Evolutionary conservation across 2,113 vertebrate species (phyloP).

Genomic region (Emydura subglobosa): DNA sequence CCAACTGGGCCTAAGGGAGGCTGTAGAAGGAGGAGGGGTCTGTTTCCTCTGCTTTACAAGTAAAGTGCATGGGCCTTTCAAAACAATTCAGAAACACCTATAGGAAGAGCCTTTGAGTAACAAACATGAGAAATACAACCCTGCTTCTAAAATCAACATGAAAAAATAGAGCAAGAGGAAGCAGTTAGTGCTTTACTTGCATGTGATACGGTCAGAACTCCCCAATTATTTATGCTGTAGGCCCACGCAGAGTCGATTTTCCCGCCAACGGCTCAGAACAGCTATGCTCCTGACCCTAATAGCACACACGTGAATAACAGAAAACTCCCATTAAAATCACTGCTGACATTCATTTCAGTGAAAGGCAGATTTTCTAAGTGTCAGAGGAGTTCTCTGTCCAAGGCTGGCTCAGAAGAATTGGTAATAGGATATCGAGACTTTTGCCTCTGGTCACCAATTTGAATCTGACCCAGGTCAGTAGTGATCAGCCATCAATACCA

Average conservation of each 20-base stretch:
- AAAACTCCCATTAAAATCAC: conserved; percentile 14
- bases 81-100: background rate
- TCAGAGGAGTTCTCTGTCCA: background rate
- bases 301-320: background rate
- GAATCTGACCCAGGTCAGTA: conserved; percentile 13
- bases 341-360: background rate
- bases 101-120: background rate
- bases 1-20: background rate
- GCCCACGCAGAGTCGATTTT: background rate
- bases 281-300: background rate
- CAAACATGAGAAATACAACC: background rate
- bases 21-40: background rate
- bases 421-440: conserved; percentile 13
- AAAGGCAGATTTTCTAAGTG: background rate
- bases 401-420: background rate
- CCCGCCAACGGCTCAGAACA: background rate
- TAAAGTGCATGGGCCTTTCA: background rate
- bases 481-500: conserved; percentile 11
- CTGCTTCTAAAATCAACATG: rapidly evolving
- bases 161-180: background rate
- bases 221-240: background rate
- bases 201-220: background rate
- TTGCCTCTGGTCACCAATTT: background rate
- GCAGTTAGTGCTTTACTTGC: background rate
- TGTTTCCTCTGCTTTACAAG: conserved; percentile 21